Percentiles rank a stretch among this genome's conserved stretches.
Evolutionary conservation across 2,113 vertebrate genomes (phyloP).

Genomic region (Arizona elegans): DNA sequence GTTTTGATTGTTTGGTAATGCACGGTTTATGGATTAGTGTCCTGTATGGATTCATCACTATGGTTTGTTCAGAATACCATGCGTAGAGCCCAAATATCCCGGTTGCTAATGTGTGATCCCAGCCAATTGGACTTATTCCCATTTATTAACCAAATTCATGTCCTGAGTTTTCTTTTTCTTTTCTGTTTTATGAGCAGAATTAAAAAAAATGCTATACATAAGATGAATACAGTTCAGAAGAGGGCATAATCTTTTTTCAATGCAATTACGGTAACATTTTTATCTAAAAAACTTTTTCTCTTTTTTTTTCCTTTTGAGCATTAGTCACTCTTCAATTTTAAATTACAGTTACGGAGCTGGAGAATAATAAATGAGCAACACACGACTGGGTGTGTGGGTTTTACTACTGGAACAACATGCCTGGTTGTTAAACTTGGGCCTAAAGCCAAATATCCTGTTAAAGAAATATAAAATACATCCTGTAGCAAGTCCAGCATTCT

Average conservation of each 20-base stretch:
- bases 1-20: neutral
- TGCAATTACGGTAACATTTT: neutral
- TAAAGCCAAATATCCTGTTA: slow-evolving; percentile 39
- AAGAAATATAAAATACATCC: slow-evolving; percentile 30
- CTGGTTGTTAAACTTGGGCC: slow-evolving; percentile 52
- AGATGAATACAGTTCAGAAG: neutral
- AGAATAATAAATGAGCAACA: slow-evolving; percentile 51
- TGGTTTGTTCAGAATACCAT: neutral
- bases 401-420: slow-evolving; percentile 44
- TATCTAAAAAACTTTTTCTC: neutral
- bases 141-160: neutral
- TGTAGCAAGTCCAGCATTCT: slow-evolving; percentile 42
- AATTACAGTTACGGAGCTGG: neutral
- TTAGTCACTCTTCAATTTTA: neutral
- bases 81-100: neutral
- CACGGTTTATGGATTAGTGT: neutral
- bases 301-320: neutral
- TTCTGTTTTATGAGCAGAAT: neutral
- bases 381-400: slow-evolving; percentile 56
- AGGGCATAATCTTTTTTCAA: neutral
- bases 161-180: neutral
- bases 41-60: neutral
- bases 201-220: neutral
- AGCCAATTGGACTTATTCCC: neutral
- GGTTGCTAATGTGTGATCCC: neutral